These are phyloP conservation scores for Anhinga anhinga DNA, from an alignment of 2,113 vertebrate species.

Conservation along the genomic window DNA sequence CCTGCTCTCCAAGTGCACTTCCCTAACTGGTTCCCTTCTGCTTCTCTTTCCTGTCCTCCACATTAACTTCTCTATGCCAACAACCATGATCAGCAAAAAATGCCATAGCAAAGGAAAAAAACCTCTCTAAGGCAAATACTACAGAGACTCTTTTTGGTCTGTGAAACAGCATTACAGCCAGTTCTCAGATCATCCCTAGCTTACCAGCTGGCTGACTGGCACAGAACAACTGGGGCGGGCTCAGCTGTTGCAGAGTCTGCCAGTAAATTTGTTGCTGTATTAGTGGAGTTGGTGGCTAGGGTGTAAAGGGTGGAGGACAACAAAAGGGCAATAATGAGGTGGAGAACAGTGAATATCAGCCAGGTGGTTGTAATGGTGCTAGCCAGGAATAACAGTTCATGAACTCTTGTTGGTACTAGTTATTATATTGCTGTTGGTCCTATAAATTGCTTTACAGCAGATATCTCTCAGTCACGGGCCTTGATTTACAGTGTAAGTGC, in stretches of 20 bases:
- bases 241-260: conserved; percentile 38
- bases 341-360: background rate
- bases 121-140: background rate
- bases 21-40: background rate
- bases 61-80: background rate
- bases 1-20: background rate
- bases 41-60: background rate
- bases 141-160: background rate
- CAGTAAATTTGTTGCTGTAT: conserved; percentile 21
- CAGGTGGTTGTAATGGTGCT: background rate
- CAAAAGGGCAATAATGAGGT: conserved; percentile 16
- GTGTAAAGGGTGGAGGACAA: conserved; percentile 16
- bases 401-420: background rate
- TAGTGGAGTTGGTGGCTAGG: background rate
- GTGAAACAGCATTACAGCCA: background rate
- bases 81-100: background rate
- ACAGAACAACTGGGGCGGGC: background rate
- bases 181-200: background rate
- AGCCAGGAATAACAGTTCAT: conserved; percentile 14
- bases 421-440: background rate
- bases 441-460: background rate
- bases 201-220: conserved; percentile 53
- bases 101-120: background rate
- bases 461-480: background rate
- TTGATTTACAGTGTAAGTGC: background rate